These are phyloP conservation scores for Drosophila carrolli DNA, from an alignment of 1,140 invertebrate species.

Conservation along the genomic window DNA sequence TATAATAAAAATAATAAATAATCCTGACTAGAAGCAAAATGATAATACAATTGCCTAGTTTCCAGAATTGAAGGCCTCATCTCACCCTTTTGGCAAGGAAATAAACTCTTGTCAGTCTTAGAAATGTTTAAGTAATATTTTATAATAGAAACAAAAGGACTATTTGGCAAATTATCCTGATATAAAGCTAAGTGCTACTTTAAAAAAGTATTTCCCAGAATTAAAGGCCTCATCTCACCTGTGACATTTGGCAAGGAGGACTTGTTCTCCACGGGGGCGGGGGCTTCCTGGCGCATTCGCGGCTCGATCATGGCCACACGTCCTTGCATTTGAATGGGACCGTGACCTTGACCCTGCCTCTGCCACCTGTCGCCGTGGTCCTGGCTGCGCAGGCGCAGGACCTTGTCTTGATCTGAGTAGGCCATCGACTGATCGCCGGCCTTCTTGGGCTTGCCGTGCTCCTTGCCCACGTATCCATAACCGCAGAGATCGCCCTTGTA, in stretches of 20 bases:
- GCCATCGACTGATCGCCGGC: slow-evolving; percentile 8
- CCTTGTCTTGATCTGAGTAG: slow-evolving; percentile 14
- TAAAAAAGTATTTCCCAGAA: too few species aligned
- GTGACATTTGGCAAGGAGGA: not conserved
- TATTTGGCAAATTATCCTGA: too few species aligned
- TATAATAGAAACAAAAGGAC: too few species aligned
- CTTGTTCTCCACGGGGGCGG: not conserved
- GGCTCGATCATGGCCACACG: not conserved
- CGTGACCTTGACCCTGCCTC: not conserved
- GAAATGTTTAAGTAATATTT: too few species aligned
- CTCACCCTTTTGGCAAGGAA: not conserved
- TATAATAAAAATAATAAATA: too few species aligned
- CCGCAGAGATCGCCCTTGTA: not conserved
- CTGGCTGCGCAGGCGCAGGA: not conserved
- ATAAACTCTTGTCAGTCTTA: too few species aligned
- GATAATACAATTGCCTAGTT: not conserved
- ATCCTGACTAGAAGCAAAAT: too few species aligned
- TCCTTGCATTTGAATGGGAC: not conserved
- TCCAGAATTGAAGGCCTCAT: not conserved
- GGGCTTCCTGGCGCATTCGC: not conserved
- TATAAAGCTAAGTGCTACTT: too few species aligned
- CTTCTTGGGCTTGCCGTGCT: not conserved
- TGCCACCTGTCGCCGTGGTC: not conserved
- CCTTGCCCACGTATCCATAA: not conserved
- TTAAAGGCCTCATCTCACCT: slow-evolving; percentile 15